phyloP scores from a whole-genome alignment of 2,797 vertebrate species.

The Erpetoichthys calabaricus region DNA sequence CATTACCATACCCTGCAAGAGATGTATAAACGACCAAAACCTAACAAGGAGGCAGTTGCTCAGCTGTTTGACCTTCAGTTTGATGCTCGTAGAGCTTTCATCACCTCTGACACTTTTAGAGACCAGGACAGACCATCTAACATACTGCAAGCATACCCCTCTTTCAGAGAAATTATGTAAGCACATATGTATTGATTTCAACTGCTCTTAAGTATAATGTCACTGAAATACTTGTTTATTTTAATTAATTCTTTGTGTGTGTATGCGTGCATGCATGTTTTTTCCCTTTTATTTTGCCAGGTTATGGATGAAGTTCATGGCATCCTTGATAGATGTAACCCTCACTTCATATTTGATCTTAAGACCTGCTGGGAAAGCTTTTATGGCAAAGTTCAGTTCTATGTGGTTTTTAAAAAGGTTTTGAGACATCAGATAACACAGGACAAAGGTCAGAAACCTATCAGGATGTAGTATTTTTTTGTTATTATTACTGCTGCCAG shows the following conservation, averaged over 20 bases:
- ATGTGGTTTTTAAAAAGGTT: constrained; percentile 9
- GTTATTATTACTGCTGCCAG: too few relatives aligned
- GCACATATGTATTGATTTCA: not conserved
- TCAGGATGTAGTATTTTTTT: not conserved
- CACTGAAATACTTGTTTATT: too few relatives aligned
- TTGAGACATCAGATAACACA: constrained; percentile 5
- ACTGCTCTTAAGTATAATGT: too few relatives aligned
- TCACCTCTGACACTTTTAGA: constrained; percentile 11
- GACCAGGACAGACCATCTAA: constrained; percentile 16
- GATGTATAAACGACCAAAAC: constrained; percentile 13
- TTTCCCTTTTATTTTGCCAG: not conserved
- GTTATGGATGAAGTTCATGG: constrained; percentile 8
- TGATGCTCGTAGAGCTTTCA: constrained; percentile 15
- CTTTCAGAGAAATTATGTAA: constrained; percentile 22
- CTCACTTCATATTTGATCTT: constrained; percentile 7
- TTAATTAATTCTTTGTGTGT: too few relatives aligned
- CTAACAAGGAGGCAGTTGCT: constrained; percentile 20
- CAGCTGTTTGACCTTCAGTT: constrained; percentile 21
- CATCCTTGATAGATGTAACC: constrained; percentile 8
- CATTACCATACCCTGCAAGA: constrained; percentile 15
- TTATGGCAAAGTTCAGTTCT: constrained; percentile 8
- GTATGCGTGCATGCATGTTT: too few relatives aligned
- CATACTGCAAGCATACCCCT: constrained; percentile 19
- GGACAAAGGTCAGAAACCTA: constrained; percentile 8
- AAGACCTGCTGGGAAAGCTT: constrained; percentile 6